phyloP scores from a whole-genome alignment of 2,113 vertebrate species.

The Formicarius rufipectus region DNA sequence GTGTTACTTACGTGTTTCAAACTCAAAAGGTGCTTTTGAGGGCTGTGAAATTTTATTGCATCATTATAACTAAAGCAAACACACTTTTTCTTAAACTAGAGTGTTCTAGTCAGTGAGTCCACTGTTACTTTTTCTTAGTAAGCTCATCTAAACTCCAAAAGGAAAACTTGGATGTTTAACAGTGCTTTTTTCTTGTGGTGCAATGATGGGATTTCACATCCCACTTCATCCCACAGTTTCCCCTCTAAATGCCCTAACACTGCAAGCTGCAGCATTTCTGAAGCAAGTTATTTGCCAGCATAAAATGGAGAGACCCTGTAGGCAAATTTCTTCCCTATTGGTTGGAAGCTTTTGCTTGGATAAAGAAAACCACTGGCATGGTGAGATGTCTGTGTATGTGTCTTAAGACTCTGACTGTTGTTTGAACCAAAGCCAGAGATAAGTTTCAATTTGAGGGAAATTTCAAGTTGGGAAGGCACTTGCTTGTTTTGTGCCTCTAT shows the following conservation, averaged over 20 bases:
- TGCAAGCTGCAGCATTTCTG: neutral
- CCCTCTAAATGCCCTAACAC: accelerated
- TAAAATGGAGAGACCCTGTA: neutral
- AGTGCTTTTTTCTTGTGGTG: neutral
- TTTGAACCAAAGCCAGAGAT: neutral
- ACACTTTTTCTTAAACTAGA: neutral
- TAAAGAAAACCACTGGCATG: neutral
- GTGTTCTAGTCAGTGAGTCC: neutral
- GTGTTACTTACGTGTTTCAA: neutral
- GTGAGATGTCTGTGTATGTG: neutral
- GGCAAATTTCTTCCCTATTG: neutral
- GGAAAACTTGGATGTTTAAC: neutral
- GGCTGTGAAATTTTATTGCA: neutral
- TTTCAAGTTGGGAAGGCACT: accelerated
- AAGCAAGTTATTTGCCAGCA: neutral
- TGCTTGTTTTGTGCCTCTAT: accelerated
- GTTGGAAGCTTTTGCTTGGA: neutral
- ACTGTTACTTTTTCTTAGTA: neutral
- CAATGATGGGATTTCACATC: neutral
- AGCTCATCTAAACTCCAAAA: neutral
- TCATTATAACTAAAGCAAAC: neutral
- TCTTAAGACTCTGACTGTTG: neutral
- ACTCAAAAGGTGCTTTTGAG: neutral
- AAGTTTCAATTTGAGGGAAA: neutral
- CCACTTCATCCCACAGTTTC: neutral